Percentiles rank a stretch among this genome's conserved stretches.
These are phyloP conservation scores for Hypocryptadius cinnamomeus DNA, from an alignment of 2,113 vertebrate genomes.

Conservation along the genomic window DNA sequence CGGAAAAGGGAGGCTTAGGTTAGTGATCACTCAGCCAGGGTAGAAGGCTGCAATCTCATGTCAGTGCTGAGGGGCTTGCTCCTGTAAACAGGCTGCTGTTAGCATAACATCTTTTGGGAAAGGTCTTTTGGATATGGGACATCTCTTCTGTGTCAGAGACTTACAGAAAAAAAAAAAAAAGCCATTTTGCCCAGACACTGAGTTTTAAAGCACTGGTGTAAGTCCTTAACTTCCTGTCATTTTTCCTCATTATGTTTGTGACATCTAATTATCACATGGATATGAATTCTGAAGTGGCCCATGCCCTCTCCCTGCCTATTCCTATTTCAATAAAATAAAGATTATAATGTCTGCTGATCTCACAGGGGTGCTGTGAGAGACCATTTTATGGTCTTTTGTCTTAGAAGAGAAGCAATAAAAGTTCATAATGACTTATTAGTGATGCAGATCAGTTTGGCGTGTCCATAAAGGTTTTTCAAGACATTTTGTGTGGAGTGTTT, in stretches of 20 bases:
- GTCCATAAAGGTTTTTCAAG: background rate
- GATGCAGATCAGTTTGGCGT: background rate
- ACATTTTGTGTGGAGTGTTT: background rate
- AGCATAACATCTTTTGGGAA: background rate
- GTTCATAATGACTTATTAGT: background rate
- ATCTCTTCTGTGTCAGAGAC: background rate
- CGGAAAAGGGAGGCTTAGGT: background rate
- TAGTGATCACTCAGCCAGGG: background rate
- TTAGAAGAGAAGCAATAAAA: background rate
- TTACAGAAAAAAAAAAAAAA: background rate
- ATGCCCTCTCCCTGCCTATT: background rate
- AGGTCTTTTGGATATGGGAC: background rate
- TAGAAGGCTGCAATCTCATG: background rate
- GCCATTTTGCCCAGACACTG: background rate
- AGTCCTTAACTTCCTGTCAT: background rate
- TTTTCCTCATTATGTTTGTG: background rate
- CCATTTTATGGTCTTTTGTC: background rate
- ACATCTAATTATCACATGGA: background rate
- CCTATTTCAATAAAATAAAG: background rate
- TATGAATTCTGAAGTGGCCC: background rate
- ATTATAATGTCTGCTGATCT: background rate
- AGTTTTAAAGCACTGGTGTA: background rate
- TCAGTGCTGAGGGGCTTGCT: background rate
- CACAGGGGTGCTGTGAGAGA: background rate
- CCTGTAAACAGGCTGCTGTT: background rate